These are phyloP conservation scores for Calliopsis andreniformis DNA, from an alignment of 1,140 invertebrate species.

Conservation along the genomic window DNA sequence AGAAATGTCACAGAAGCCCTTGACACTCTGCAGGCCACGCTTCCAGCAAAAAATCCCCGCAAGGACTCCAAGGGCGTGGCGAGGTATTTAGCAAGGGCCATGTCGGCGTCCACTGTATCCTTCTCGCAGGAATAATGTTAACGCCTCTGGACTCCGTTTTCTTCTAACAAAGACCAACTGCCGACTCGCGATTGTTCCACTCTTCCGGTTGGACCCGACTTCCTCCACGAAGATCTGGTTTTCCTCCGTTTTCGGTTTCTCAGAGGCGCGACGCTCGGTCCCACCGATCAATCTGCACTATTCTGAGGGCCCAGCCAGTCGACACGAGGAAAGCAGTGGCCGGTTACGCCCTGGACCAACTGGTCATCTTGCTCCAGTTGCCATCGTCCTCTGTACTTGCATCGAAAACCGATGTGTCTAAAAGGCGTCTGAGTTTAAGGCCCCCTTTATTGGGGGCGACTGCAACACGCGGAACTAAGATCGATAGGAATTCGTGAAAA, in stretches of 20 bases:
- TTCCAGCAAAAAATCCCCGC: slow-evolving; percentile 23
- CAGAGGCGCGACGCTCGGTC: background rate
- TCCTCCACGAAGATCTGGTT: slow-evolving; percentile 51
- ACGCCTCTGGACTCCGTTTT: slow-evolving; percentile 63
- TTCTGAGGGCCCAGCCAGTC: slow-evolving; percentile 9
- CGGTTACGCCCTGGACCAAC: slow-evolving; percentile 37
- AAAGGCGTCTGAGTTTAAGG: slow-evolving; percentile 20
- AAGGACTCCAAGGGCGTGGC: slow-evolving; percentile 61
- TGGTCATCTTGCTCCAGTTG: background rate
- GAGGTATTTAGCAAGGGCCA: slow-evolving; percentile 56
- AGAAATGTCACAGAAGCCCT: background rate
- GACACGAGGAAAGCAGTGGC: slow-evolving; percentile 41
- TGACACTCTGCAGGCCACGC: slow-evolving; percentile 11
- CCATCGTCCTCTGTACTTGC: background rate
- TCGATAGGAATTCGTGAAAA: slow-evolving; percentile 62
- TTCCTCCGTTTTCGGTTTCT: slow-evolving; percentile 37
- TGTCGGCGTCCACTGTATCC: slow-evolving; percentile 35
- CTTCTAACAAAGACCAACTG: slow-evolving; percentile 67
- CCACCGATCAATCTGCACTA: slow-evolving; percentile 50
- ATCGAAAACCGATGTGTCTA: slow-evolving; percentile 58
- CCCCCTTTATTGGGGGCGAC: slow-evolving; percentile 34
- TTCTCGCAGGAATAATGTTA: slow-evolving; percentile 60
- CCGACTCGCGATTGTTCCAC: slow-evolving; percentile 61
- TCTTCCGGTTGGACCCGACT: slow-evolving; percentile 65
- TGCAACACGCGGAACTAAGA: slow-evolving; percentile 62